Conservation (phyloP, 1,140 invertebrate species). For the Parapsyche elsis region DNA sequence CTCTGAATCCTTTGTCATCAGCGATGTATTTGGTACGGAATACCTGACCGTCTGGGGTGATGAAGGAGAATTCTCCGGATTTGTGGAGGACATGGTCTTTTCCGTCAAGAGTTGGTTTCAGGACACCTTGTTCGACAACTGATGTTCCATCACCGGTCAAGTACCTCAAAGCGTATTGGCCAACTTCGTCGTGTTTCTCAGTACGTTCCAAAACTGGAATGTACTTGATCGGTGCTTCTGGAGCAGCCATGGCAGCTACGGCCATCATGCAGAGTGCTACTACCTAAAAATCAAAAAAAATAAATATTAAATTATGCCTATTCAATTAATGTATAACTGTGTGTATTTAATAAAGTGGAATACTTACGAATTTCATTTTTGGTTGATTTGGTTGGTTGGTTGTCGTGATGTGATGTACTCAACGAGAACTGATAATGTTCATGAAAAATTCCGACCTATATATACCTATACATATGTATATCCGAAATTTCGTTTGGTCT, state of each 20-base stretch:
- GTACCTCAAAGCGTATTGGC: slow-evolving; percentile 63
- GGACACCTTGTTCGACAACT: slow-evolving; percentile 59
- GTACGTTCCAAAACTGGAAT: slow-evolving; percentile 56
- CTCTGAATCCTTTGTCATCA: slow-evolving; percentile 60
- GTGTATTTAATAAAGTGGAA: neutral
- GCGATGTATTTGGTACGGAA: slow-evolving; percentile 61
- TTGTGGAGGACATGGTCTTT: slow-evolving; percentile 59
- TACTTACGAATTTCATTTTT: slow-evolving; percentile 39
- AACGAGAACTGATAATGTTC: slow-evolving; percentile 12
- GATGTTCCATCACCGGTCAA: slow-evolving; percentile 61
- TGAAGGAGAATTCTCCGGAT: slow-evolving; percentile 60
- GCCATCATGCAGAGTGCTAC: slow-evolving; percentile 37
- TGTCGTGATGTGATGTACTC: neutral
- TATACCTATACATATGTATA: slow-evolving; percentile 9
- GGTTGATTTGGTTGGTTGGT: neutral
- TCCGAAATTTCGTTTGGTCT: too few species aligned
- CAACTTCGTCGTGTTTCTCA: slow-evolving; percentile 61
- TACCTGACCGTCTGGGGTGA: slow-evolving; percentile 59
- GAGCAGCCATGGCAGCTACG: slow-evolving; percentile 47
- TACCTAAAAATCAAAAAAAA: slow-evolving; percentile 33
- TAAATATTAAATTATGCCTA: neutral
- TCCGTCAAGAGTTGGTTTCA: slow-evolving; percentile 58
- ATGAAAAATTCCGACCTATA: neutral
- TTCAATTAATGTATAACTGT: neutral
- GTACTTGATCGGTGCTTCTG: slow-evolving; percentile 27